These are phyloP conservation scores for Oscheius sp. DNA, from an alignment of 2,888 invertebrate species.

Conservation along the genomic window DNA sequence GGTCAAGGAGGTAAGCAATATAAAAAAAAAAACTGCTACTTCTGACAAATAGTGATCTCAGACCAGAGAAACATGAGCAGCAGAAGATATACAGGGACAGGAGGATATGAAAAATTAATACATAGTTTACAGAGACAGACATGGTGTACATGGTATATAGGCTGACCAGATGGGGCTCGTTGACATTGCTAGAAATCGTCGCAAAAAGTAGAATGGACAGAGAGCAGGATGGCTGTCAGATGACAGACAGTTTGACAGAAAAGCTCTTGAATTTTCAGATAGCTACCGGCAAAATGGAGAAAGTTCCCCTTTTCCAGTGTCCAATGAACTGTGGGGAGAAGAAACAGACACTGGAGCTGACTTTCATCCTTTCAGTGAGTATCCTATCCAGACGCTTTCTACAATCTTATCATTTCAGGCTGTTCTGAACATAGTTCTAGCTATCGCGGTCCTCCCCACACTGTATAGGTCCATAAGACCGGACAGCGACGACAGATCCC, in stretches of 20 bases:
- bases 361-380: slow-evolving; percentile 18
- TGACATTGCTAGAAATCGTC: too few species aligned
- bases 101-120: too few species aligned
- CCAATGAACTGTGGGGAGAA: slow-evolving; percentile 60
- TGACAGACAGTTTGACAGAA: too few species aligned
- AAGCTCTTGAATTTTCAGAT: slow-evolving; percentile 15
- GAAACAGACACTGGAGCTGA: neutral
- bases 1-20: slow-evolving; percentile 34
- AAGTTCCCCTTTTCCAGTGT: slow-evolving; percentile 61
- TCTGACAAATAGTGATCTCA: too few species aligned
- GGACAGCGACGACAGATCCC: neutral
- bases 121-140: too few species aligned
- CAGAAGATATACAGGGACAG: too few species aligned
- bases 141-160: too few species aligned
- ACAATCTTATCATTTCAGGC: neutral
- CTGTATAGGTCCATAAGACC: neutral
- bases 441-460: neutral
- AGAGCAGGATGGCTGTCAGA: too few species aligned
- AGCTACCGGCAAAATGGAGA: slow-evolving; percentile 37
- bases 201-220: too few species aligned
- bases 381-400: neutral
- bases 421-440: slow-evolving; percentile 10
- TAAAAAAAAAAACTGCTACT: neutral
- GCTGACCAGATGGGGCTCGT: too few species aligned
- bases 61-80: too few species aligned